These are phyloP conservation scores for Polypedilum pembai DNA, from an alignment of 1,140 invertebrate genomes.

Conservation along the genomic window DNA sequence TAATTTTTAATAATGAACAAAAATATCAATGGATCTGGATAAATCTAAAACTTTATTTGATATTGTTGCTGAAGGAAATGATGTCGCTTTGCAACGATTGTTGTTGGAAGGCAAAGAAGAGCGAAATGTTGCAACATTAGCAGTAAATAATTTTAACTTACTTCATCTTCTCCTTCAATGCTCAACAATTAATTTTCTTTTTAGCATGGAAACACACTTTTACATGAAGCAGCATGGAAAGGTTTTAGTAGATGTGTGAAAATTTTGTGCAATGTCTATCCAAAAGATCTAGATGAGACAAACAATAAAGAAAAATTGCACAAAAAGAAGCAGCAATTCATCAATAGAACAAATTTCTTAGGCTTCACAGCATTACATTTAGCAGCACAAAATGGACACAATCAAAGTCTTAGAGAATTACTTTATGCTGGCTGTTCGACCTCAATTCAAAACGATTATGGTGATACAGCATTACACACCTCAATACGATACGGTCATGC, in stretches of 20 bases:
- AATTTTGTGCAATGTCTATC: constrained; percentile 53
- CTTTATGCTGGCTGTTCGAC: constrained; percentile 79
- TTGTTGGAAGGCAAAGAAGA: background rate
- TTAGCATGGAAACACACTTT: constrained; percentile 85
- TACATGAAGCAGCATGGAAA: constrained; percentile 92
- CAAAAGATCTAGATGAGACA: constrained; percentile 31
- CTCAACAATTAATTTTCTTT: constrained; percentile 35
- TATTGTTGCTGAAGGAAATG: background rate
- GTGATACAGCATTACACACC: constrained; percentile 92
- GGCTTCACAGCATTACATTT: constrained; percentile 91
- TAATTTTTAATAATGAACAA: background rate
- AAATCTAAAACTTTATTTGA: background rate
- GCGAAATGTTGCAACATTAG: constrained; percentile 25
- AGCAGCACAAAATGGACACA: constrained; percentile 92
- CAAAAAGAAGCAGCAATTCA: constrained; percentile 31
- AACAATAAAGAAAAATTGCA: constrained; percentile 30
- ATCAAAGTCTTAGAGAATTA: constrained; percentile 85
- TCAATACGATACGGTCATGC: constrained; percentile 91
- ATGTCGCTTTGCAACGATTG: background rate
- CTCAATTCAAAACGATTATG: constrained; percentile 89
- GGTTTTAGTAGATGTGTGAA: constrained; percentile 82
- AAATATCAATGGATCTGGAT: background rate
- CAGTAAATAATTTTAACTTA: background rate
- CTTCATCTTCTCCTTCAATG: background rate
- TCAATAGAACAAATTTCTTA: constrained; percentile 62